Conservation (phyloP, 2,113 vertebrate species). For the Butorides virescens region DNA sequence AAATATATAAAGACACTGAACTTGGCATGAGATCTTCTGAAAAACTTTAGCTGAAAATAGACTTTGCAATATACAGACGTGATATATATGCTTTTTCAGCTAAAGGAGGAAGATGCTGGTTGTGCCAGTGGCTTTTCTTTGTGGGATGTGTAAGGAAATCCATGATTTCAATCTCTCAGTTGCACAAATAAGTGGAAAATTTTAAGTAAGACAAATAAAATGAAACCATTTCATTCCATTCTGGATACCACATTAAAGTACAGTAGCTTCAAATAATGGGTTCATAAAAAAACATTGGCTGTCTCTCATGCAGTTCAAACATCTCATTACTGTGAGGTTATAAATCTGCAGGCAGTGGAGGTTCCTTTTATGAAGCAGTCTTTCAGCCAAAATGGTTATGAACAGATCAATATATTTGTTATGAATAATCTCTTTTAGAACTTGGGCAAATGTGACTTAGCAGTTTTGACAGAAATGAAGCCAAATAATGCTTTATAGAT, state of each 20-base stretch:
- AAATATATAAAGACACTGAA: neutral
- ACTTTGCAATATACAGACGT: neutral
- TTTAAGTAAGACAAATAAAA: slow-evolving; percentile 57
- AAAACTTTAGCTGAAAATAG: neutral
- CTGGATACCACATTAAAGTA: slow-evolving; percentile 11
- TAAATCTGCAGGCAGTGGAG: neutral
- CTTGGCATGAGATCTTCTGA: neutral
- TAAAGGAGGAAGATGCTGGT: neutral
- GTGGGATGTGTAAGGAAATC: neutral
- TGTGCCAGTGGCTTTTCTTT: slow-evolving; percentile 22
- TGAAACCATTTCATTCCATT: slow-evolving; percentile 42
- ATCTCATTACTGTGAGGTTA: neutral
- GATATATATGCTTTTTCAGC: neutral
- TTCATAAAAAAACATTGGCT: slow-evolving; percentile 16
- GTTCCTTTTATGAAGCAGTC: neutral
- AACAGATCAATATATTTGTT: slow-evolving; percentile 33
- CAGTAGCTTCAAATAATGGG: slow-evolving; percentile 11
- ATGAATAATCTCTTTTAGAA: slow-evolving; percentile 5
- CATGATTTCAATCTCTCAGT: neutral
- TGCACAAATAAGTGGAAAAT: slow-evolving; percentile 26
- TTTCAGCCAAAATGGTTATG: slow-evolving; percentile 5
- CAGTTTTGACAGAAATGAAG: slow-evolving; percentile 13
- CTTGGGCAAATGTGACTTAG: slow-evolving; percentile 1
- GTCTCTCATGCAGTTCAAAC: slow-evolving; percentile 15
- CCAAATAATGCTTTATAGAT: neutral